These are phyloP conservation scores for Apostichopus californicus DNA, from an alignment of 35 echinoderm and acorn worm genomes.

Conservation along the genomic window DNA sequence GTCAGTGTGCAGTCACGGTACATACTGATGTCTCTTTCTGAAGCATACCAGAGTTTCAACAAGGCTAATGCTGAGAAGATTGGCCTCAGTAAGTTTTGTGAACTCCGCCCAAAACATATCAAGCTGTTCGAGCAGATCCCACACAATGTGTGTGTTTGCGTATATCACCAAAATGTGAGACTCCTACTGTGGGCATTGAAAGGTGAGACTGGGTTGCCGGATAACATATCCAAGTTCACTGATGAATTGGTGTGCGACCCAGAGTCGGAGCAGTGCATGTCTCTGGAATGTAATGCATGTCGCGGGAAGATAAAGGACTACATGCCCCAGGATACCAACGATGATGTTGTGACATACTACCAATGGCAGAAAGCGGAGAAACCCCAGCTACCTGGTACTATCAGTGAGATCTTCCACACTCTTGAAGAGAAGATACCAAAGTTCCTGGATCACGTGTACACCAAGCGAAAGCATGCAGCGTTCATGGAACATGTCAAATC, in stretches of 20 bases:
- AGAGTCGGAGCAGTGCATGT: conserved; percentile 6
- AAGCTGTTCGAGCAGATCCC: conserved; percentile 50
- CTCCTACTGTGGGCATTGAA: background rate
- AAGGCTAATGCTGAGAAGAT: background rate
- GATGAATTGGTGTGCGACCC: conserved; percentile 5
- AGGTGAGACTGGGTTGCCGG: background rate
- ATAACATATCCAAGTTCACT: background rate
- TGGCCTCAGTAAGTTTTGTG: conserved; percentile 50
- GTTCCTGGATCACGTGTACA: background rate
- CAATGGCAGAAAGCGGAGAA: conserved; percentile 25
- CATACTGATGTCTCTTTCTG: conserved; percentile 49
- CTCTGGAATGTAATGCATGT: background rate
- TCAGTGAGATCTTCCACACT: background rate
- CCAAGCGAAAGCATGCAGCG: background rate
- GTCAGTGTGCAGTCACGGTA: background rate
- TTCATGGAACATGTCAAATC: background rate
- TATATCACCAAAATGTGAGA: conserved; percentile 39
- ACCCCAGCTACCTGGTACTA: background rate
- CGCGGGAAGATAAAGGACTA: background rate
- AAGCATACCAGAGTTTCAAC: conserved; percentile 26
- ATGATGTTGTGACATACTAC: background rate
- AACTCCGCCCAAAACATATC: conserved; percentile 23
- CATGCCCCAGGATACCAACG: too few species aligned
- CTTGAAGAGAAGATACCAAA: background rate
- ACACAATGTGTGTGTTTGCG: conserved; percentile 58